Conservation (phyloP, 2,888 invertebrate genomes). For the Acanthosepion esculentum region DNA sequence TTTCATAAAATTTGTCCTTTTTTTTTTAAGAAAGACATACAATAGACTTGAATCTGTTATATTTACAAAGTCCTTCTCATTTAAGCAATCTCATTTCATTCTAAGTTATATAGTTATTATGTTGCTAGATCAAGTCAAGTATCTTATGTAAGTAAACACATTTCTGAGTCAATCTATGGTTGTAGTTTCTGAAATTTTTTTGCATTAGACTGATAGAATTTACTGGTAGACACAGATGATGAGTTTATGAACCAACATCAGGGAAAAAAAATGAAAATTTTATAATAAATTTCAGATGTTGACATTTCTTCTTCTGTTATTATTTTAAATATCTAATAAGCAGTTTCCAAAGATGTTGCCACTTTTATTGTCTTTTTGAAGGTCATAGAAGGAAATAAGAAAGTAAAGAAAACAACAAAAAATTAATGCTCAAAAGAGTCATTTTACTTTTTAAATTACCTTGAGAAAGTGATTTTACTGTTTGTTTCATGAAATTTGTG, state of each 20-base stretch:
- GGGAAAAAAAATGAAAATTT: not conserved
- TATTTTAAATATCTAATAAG: not conserved
- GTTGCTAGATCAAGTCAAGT: too few relatives aligned
- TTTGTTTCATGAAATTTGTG: not conserved
- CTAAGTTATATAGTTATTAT: too few relatives aligned
- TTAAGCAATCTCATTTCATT: too few relatives aligned
- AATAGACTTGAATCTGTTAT: too few relatives aligned
- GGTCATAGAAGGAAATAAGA: not conserved
- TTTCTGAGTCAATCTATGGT: not conserved
- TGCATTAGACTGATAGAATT: not conserved
- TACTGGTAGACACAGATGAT: not conserved
- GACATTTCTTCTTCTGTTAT: not conserved
- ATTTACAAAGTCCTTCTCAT: too few relatives aligned
- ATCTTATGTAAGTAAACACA: not conserved
- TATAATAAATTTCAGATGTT: not conserved
- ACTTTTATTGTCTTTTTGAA: not conserved
- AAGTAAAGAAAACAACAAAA: not conserved
- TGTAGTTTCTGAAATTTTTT: not conserved
- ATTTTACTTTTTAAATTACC: not conserved
- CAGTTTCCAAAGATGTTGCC: not conserved
- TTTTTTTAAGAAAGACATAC: too few relatives aligned
- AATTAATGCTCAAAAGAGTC: not conserved
- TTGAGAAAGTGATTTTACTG: not conserved
- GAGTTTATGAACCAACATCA: not conserved
- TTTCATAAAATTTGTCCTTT: too few relatives aligned